A percentile compares a stretch with the other conserved stretches of the same genome.
phyloP scores from a whole-genome alignment of 2,113 vertebrate species.

The Aphelocoma coerulescens region DNA sequence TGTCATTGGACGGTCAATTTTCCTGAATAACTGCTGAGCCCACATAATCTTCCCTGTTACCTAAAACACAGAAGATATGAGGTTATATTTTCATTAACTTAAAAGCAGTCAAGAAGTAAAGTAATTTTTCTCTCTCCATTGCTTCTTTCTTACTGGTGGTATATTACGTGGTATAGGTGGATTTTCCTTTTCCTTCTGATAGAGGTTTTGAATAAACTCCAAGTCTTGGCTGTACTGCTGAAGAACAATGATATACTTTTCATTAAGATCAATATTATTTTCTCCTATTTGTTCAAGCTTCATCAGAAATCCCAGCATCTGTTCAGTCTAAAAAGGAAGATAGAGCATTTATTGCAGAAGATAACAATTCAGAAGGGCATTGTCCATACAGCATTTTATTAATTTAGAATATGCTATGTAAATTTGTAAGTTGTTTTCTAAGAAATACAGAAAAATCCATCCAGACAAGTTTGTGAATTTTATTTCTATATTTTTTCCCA shows the following conservation, averaged over 20 bases:
- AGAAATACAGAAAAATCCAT: background rate
- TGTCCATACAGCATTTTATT: background rate
- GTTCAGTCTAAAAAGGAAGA: slow-evolving; percentile 71
- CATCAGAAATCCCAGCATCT: slow-evolving; percentile 73
- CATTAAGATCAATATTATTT: slow-evolving; percentile 70
- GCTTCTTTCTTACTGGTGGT: slow-evolving; percentile 71
- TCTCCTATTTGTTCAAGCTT: slow-evolving; percentile 71
- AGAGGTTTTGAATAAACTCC: slow-evolving; percentile 75
- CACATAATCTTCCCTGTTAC: slow-evolving; percentile 81
- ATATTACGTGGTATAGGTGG: slow-evolving; percentile 75
- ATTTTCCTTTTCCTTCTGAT: slow-evolving; percentile 75
- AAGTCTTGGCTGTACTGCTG: slow-evolving; percentile 76
- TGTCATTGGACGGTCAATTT: slow-evolving; percentile 80
- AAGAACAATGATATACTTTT: slow-evolving; percentile 70
- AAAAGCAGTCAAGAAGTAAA: background rate
- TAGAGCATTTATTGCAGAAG: background rate
- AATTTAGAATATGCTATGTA: background rate
- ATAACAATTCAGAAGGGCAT: background rate
- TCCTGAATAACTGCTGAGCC: slow-evolving; percentile 81
- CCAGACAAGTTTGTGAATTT: background rate
- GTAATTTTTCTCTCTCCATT: background rate
- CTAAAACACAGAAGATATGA: slow-evolving; percentile 45
- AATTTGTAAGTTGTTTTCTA: background rate
- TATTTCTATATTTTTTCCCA: background rate
- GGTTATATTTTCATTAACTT: background rate